Evolutionary conservation across 2,113 vertebrate species (phyloP).

Genomic region (Macquaria australasica): DNA sequence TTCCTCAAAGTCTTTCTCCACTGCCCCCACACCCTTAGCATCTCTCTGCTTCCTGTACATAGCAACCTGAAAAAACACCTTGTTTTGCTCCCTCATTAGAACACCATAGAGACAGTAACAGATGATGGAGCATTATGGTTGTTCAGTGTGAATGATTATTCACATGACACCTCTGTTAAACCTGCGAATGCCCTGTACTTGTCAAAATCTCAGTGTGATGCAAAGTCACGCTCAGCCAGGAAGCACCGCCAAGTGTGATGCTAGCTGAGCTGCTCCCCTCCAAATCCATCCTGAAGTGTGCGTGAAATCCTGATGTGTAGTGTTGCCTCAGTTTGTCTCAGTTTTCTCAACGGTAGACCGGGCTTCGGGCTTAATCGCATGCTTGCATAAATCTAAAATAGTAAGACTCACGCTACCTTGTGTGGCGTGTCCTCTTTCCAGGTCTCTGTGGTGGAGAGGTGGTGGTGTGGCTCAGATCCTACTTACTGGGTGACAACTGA

Average conservation of each 20-base stretch:
- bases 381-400: too few relatives aligned
- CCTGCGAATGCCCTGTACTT: slow-evolving; percentile 67
- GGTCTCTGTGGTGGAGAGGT: too few relatives aligned
- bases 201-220: slow-evolving; percentile 63
- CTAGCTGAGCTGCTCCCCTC: slow-evolving; percentile 24
- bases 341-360: too few relatives aligned
- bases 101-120: slow-evolving; percentile 22
- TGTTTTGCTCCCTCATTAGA: slow-evolving; percentile 36
- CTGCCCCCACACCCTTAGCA: background rate
- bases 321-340: background rate
- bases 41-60: slow-evolving; percentile 8
- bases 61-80: slow-evolving; percentile 7
- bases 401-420: too few relatives aligned
- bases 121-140: slow-evolving; percentile 40
- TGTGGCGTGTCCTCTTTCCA: too few relatives aligned
- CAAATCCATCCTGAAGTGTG: slow-evolving; percentile 14
- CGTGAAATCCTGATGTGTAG: slow-evolving; percentile 31
- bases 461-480: too few relatives aligned
- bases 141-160: slow-evolving; percentile 56
- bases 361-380: too few relatives aligned
- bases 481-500: too few relatives aligned
- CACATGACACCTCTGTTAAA: slow-evolving; percentile 56
- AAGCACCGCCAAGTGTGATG: background rate
- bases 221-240: slow-evolving; percentile 30
- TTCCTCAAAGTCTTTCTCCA: background rate